These are phyloP conservation scores for Ptychadena robeensis DNA, from an alignment of 2,797 vertebrate genomes.

Conservation along the genomic window DNA sequence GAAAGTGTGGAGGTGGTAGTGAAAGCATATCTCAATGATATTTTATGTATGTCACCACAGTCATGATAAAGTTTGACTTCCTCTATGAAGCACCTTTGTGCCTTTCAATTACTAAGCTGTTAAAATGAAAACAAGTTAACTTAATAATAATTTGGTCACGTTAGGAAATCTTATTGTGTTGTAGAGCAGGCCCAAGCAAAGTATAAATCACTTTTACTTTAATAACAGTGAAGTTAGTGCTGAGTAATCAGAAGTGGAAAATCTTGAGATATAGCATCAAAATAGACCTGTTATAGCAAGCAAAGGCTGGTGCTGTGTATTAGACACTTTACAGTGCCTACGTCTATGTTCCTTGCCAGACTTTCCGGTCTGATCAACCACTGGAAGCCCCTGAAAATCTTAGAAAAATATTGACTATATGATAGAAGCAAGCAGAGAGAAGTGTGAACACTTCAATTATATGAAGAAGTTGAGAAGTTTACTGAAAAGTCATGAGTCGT, in stretches of 20 bases:
- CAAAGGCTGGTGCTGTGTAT: too few relatives aligned
- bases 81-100: slow-evolving; percentile 30
- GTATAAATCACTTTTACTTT: not conserved
- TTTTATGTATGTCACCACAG: slow-evolving; percentile 28
- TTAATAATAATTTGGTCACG: not conserved
- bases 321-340: not conserved
- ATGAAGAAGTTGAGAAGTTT: too few relatives aligned
- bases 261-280: not conserved
- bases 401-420: too few relatives aligned
- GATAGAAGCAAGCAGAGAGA: too few relatives aligned
- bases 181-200: not conserved
- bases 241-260: not conserved
- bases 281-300: not conserved
- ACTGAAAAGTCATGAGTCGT: too few relatives aligned
- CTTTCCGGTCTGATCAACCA: not conserved
- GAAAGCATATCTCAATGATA: slow-evolving; percentile 33
- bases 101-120: slow-evolving; percentile 20
- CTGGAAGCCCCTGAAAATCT: not conserved
- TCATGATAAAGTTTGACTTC: slow-evolving; percentile 38
- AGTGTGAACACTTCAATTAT: too few relatives aligned
- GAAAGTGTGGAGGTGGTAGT: slow-evolving; percentile 59
- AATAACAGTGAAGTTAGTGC: not conserved
- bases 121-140: not conserved
- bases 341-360: not conserved
- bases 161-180: not conserved